Percentiles rank a stretch among this genome's conserved stretches.
phyloP scores from a whole-genome alignment of 2,888 invertebrate species.

The Agonopterix subpropinquella region DNA sequence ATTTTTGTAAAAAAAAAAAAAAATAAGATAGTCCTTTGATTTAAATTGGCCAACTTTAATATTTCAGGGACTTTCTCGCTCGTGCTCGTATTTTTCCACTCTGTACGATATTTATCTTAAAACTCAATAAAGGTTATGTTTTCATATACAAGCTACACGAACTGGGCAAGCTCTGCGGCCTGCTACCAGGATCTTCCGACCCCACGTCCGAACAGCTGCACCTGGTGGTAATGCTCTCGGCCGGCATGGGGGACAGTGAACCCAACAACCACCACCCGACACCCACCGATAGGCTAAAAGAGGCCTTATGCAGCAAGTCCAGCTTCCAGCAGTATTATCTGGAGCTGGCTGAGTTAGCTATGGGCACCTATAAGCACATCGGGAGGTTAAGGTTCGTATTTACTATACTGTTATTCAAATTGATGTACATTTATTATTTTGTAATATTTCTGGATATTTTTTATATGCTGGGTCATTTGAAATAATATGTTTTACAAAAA shows the following conservation, averaged over 20 bases:
- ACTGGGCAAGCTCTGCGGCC: slow-evolving; percentile 91
- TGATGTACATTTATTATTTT: no score
- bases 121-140: no score
- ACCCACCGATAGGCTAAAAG: slow-evolving; percentile 89
- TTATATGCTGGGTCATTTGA: no score
- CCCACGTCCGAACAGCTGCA: slow-evolving; percentile 93
- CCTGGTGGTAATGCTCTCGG: slow-evolving; percentile 90
- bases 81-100: no score
- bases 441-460: no score
- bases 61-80: no score
- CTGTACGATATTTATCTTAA: no score
- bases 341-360: slow-evolving; percentile 94
- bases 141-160: slow-evolving; percentile 78
- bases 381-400: slow-evolving; percentile 74
- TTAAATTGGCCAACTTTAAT: no score
- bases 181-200: slow-evolving; percentile 86
- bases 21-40: no score
- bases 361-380: slow-evolving; percentile 97
- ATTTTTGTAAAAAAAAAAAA: no score
- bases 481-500: no score
- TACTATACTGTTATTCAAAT: no score
- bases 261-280: slow-evolving; percentile 60
- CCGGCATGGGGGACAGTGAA: slow-evolving; percentile 91
- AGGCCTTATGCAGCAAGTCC: slow-evolving; percentile 91
- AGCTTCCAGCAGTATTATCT: slow-evolving; percentile 93